A percentile compares a stretch with the other conserved stretches of the same genome.
Conservation (phyloP, 2,888 invertebrate species). For the Apocheima hispidaria region DNA sequence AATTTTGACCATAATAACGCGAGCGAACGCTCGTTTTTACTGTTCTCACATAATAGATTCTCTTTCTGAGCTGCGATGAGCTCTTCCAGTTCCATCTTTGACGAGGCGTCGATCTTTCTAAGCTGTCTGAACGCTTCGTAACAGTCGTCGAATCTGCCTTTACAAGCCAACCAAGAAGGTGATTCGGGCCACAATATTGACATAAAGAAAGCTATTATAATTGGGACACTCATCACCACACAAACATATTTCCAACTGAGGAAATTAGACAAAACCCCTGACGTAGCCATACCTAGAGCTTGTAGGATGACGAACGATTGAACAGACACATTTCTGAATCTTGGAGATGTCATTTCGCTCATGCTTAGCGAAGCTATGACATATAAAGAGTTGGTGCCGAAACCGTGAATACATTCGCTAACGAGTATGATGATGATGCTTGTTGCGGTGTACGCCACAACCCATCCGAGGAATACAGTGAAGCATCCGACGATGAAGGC, state of each 20-base stretch:
- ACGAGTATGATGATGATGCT: background rate
- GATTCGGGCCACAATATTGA: conserved; percentile 43
- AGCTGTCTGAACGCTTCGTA: conserved; percentile 39
- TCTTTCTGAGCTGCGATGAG: conserved; percentile 36
- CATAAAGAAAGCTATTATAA: conserved; percentile 24
- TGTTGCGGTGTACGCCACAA: background rate
- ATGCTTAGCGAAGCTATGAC: background rate
- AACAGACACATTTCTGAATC: background rate
- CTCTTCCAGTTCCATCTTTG: conserved; percentile 35
- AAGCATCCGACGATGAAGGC: background rate
- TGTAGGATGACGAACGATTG: conserved; percentile 23
- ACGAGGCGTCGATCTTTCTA: conserved; percentile 31
- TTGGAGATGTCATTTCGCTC: conserved; percentile 1
- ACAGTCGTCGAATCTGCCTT: conserved; percentile 39
- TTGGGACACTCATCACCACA: conserved; percentile 29
- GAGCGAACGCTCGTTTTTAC: background rate
- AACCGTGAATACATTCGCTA: background rate
- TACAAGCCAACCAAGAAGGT: conserved; percentile 45
- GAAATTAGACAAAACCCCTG: conserved; percentile 1
- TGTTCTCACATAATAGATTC: background rate
- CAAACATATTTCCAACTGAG: conserved; percentile 32
- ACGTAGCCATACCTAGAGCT: background rate
- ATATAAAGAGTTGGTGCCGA: background rate
- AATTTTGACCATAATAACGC: conserved; percentile 1
- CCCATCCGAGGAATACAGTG: background rate